These are phyloP conservation scores for Pogoniulus pusillus DNA, from an alignment of 2,797 vertebrate genomes.

Conservation along the genomic window DNA sequence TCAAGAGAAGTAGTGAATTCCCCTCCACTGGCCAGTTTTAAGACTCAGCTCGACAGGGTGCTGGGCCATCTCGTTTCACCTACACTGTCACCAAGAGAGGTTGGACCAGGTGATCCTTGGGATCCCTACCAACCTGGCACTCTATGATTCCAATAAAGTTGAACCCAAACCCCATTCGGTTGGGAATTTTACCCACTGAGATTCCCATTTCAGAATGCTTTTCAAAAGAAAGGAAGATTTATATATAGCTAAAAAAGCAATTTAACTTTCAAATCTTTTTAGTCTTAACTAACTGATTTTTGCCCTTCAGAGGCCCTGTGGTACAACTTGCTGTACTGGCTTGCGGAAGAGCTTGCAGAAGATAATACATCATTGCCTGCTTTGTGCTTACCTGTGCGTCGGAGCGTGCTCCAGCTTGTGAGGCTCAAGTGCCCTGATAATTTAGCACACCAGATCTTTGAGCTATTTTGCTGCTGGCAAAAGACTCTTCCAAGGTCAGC, in stretches of 20 bases:
- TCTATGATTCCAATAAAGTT: too few relatives aligned
- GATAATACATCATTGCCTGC: constrained; percentile 76
- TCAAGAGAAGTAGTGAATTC: too few relatives aligned
- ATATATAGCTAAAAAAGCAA: neutral
- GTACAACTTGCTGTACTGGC: constrained; percentile 83
- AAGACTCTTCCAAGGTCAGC: constrained; percentile 80
- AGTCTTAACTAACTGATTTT: neutral
- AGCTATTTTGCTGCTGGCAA: constrained; percentile 85
- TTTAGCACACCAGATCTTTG: constrained; percentile 80
- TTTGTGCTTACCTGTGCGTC: constrained; percentile 75
- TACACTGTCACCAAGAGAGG: too few relatives aligned
- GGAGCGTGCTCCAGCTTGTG: constrained; percentile 83
- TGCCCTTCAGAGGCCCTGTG: constrained; percentile 74
- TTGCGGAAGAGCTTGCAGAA: constrained; percentile 84
- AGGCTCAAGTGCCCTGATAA: constrained; percentile 80
- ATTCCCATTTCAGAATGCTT: neutral
- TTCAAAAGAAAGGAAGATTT: neutral
- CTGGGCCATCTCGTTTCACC: too few relatives aligned
- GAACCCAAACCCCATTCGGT: neutral
- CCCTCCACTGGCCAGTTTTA: too few relatives aligned
- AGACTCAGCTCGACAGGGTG: too few relatives aligned
- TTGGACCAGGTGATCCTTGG: too few relatives aligned
- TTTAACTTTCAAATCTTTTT: too few relatives aligned
- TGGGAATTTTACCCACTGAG: neutral
- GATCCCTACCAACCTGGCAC: too few relatives aligned